These are phyloP conservation scores for Nothoprocta pentlandii DNA, from an alignment of 2,113 vertebrate genomes.

Conservation along the genomic window DNA sequence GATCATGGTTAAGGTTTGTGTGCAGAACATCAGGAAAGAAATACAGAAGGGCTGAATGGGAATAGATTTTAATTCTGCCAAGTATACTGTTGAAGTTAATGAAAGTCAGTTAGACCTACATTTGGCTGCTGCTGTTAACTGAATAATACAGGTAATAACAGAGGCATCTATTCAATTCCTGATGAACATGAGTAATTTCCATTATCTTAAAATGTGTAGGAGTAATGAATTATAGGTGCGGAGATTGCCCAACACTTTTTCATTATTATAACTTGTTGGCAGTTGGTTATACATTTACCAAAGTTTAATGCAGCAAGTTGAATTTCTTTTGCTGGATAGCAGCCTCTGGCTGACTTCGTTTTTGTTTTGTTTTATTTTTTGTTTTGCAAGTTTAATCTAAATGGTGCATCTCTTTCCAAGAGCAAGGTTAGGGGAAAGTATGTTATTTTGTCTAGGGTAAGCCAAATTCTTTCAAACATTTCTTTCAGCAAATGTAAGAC, in stretches of 20 bases:
- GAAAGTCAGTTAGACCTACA: slow-evolving; percentile 59
- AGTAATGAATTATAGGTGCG: slow-evolving; percentile 64
- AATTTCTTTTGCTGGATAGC: slow-evolving; percentile 12
- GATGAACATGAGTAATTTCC: slow-evolving; percentile 70
- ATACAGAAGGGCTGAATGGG: slow-evolving; percentile 2
- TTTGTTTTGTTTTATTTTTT: slow-evolving; percentile 43
- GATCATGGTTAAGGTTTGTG: slow-evolving; percentile 25
- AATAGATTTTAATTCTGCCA: slow-evolving; percentile 57
- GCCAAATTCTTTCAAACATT: background rate
- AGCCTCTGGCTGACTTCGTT: background rate
- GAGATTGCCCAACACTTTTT: slow-evolving; percentile 63
- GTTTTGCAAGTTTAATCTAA: slow-evolving; percentile 57
- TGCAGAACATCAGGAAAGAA: slow-evolving; percentile 13
- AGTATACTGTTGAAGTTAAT: slow-evolving; percentile 61
- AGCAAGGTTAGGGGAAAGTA: slow-evolving; percentile 62
- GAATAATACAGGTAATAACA: slow-evolving; percentile 71
- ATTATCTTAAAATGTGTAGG: slow-evolving; percentile 67
- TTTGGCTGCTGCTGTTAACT: slow-evolving; percentile 60
- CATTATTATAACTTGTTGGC: slow-evolving; percentile 63
- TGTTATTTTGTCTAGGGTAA: slow-evolving; percentile 58
- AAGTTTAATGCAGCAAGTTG: slow-evolving; percentile 52
- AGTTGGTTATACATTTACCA: slow-evolving; percentile 66
- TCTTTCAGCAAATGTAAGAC: background rate
- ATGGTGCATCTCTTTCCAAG: slow-evolving; percentile 26
- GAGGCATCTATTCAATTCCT: slow-evolving; percentile 61